Evolutionary conservation across 2,113 vertebrate genomes (phyloP).

Genomic region (Meles meles): DNA sequence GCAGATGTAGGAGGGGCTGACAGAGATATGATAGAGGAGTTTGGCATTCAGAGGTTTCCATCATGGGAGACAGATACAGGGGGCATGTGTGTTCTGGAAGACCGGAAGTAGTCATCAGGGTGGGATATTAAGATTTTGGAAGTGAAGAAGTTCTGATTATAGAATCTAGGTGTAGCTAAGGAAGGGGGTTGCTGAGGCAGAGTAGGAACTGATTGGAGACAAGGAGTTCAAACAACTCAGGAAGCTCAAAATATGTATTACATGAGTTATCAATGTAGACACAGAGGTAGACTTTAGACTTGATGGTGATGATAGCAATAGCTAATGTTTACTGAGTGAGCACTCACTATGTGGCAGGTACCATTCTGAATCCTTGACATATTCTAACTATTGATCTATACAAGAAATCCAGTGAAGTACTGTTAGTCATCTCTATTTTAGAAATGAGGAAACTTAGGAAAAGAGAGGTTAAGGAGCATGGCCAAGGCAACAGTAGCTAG

Average conservation of each 20-base stretch:
- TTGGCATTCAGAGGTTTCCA: background rate
- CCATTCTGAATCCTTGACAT: background rate
- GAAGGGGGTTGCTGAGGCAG: background rate
- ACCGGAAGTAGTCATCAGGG: background rate
- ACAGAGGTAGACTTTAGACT: background rate
- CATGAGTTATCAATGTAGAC: background rate
- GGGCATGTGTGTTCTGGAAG: background rate
- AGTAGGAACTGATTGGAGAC: background rate
- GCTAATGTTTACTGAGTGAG: background rate
- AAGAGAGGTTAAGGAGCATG: constrained; percentile 4
- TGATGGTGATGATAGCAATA: background rate
- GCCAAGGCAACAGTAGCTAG: background rate
- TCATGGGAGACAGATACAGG: background rate
- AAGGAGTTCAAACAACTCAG: background rate
- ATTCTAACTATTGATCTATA: background rate
- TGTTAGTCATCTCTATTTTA: background rate
- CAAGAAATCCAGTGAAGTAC: background rate
- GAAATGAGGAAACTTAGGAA: background rate
- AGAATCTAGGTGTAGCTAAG: background rate
- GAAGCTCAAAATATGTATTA: background rate
- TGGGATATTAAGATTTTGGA: constrained; percentile 2
- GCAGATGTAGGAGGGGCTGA: background rate
- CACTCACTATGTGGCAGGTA: background rate
- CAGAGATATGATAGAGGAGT: background rate
- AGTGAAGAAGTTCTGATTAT: background rate